A percentile compares a stretch with the other conserved stretches of the same genome.
Conservation (phyloP, 2,888 invertebrate species). For the Agriotes lineatus region DNA sequence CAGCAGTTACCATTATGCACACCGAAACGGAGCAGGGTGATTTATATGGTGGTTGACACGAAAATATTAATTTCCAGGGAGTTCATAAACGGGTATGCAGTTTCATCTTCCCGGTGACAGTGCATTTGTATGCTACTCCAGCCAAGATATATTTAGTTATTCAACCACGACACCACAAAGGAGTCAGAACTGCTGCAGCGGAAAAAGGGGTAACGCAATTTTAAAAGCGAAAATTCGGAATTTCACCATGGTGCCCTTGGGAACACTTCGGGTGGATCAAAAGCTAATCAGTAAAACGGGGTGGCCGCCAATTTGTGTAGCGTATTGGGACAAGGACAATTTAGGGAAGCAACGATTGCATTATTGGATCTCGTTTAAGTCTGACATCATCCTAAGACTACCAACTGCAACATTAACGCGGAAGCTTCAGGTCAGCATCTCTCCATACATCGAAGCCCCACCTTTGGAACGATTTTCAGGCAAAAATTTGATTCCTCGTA, state of each 20-base stretch:
- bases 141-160: neutral
- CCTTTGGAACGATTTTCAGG: too few relatives aligned
- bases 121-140: neutral
- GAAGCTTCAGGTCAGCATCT: neutral
- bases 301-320: slow-evolving; percentile 23
- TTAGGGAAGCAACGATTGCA: slow-evolving; percentile 14
- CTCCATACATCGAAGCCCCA: too few relatives aligned
- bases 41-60: too few relatives aligned
- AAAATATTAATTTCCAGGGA: too few relatives aligned
- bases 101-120: neutral
- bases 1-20: too few relatives aligned
- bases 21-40: too few relatives aligned
- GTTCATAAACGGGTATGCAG: neutral
- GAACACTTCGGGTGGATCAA: slow-evolving; percentile 18
- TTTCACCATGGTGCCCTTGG: slow-evolving; percentile 2
- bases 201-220: slow-evolving; percentile 15
- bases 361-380: slow-evolving; percentile 17
- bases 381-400: slow-evolving; percentile 16
- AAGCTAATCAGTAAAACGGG: slow-evolving; percentile 21
- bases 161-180: neutral
- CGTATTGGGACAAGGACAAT: slow-evolving; percentile 23
- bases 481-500: too few relatives aligned
- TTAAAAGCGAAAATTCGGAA: slow-evolving; percentile 19
- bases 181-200: neutral
- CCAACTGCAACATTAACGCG: slow-evolving; percentile 3